phyloP scores from a whole-genome alignment of 2,113 vertebrate genomes.

The Tetrao urogallus region DNA sequence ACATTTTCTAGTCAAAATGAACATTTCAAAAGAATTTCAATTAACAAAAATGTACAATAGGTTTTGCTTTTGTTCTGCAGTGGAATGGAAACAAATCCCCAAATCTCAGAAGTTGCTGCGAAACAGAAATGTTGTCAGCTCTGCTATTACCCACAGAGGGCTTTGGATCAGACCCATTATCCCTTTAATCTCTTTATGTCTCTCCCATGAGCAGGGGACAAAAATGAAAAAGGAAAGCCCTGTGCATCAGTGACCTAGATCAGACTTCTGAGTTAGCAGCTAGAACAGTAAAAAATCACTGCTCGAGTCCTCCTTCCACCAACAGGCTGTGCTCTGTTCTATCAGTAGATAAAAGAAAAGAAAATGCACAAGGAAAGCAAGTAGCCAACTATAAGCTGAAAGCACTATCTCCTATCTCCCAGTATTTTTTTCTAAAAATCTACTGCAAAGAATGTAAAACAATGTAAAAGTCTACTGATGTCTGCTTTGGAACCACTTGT shows the following conservation, averaged over 20 bases:
- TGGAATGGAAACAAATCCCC: conserved; percentile 48
- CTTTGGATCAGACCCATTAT: conserved; percentile 51
- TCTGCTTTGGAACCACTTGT: accelerated
- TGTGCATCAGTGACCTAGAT: conserved; percentile 44
- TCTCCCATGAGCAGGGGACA: conserved; percentile 37
- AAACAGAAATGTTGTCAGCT: conserved; percentile 31
- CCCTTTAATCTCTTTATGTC: conserved; percentile 46
- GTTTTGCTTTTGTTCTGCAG: not conserved
- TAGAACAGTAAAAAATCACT: not conserved
- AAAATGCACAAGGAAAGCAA: not conserved
- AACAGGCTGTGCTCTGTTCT: not conserved
- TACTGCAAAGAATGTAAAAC: not conserved
- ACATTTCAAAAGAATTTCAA: conserved; percentile 50
- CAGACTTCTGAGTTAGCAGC: not conserved
- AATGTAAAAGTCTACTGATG: not conserved
- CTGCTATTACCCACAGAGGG: conserved; percentile 38
- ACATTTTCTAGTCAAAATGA: conserved; percentile 5
- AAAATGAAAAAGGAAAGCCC: conserved; percentile 25
- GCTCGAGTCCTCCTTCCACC: not conserved
- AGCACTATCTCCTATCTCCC: not conserved
- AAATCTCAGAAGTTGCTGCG: conserved; percentile 25
- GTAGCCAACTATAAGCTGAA: not conserved
- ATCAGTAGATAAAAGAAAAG: not conserved
- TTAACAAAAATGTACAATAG: conserved; percentile 29
- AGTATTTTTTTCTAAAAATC: not conserved